phyloP scores from a whole-genome alignment of 2,888 invertebrate genomes.

The Rhimphoctona megacephalus region DNA sequence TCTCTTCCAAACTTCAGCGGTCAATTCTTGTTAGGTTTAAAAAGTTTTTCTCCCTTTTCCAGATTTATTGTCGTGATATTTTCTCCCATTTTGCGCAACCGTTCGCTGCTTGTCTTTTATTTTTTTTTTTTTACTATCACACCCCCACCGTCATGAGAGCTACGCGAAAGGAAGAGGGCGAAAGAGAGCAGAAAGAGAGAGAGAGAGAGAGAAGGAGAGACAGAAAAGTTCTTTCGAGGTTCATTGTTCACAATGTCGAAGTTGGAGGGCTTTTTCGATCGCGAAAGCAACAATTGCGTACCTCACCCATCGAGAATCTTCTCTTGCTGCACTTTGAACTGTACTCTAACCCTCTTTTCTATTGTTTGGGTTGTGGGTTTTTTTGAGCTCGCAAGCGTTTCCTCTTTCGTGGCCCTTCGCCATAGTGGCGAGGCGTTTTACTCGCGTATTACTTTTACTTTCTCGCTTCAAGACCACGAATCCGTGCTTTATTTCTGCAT shows the following conservation, averaged over 20 bases:
- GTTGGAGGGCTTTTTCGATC: constrained; percentile 74
- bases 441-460: constrained; percentile 5
- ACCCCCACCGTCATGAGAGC: constrained; percentile 38
- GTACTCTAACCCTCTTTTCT: constrained; percentile 53
- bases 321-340: constrained; percentile 41
- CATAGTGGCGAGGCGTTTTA: constrained; percentile 8
- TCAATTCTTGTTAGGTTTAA: too few species aligned
- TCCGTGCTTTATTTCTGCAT: constrained; percentile 1
- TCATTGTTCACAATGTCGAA: constrained; percentile 72
- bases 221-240: constrained; percentile 60
- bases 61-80: constrained; percentile 6
- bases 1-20: not conserved
- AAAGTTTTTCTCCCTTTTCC: too few species aligned
- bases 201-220: not conserved
- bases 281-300: constrained; percentile 40
- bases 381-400: constrained; percentile 23
- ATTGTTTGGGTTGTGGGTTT: constrained; percentile 30
- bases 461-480: constrained; percentile 25
- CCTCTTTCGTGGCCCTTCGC: constrained; percentile 25
- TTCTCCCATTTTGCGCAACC: constrained; percentile 30
- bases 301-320: constrained; percentile 30
- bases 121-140: constrained; percentile 21
- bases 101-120: constrained; percentile 17
- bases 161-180: constrained; percentile 3
- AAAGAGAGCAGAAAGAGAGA: too few species aligned